Evolutionary conservation across 2,797 vertebrate species (phyloP).

Genomic region (Knipowitschia caucasica): DNA sequence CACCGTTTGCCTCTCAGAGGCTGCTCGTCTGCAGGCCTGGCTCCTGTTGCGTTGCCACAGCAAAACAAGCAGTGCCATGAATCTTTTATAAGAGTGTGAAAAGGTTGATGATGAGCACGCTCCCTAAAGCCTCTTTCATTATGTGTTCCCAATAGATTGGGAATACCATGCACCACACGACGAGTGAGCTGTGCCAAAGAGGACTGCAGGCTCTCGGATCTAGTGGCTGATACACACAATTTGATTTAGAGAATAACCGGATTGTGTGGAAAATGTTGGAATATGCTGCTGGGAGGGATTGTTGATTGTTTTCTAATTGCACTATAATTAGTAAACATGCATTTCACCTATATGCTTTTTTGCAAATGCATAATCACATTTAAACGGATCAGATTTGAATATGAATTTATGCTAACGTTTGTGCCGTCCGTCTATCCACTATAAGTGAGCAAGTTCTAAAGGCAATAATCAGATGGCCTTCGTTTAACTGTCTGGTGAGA

Average conservation of each 20-base stretch:
- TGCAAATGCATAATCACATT: background rate
- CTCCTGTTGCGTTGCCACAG: constrained; percentile 52
- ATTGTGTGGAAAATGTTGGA: background rate
- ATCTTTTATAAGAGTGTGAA: constrained; percentile 66
- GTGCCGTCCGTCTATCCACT: background rate
- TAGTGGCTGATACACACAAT: background rate
- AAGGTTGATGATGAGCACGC: constrained; percentile 53
- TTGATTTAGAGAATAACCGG: background rate
- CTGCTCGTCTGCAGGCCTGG: constrained; percentile 44
- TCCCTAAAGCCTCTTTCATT: constrained; percentile 54
- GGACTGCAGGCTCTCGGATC: background rate
- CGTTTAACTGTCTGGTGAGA: too few relatives aligned
- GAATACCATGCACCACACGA: constrained; percentile 27
- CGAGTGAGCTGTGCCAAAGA: constrained; percentile 7
- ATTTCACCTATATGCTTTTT: background rate
- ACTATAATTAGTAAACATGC: background rate
- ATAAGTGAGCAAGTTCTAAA: too few relatives aligned
- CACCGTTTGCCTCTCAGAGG: constrained; percentile 39
- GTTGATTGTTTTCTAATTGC: background rate
- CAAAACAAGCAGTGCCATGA: constrained; percentile 62
- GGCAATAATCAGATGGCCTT: too few relatives aligned
- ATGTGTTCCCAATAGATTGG: constrained; percentile 40
- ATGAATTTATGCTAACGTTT: background rate
- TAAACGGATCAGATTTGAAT: background rate
- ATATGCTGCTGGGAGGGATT: background rate